Percentiles rank a stretch among this genome's conserved stretches.
These are phyloP conservation scores for Catagonus wagneri DNA, from an alignment of 2,113 vertebrate genomes.

Conservation along the genomic window DNA sequence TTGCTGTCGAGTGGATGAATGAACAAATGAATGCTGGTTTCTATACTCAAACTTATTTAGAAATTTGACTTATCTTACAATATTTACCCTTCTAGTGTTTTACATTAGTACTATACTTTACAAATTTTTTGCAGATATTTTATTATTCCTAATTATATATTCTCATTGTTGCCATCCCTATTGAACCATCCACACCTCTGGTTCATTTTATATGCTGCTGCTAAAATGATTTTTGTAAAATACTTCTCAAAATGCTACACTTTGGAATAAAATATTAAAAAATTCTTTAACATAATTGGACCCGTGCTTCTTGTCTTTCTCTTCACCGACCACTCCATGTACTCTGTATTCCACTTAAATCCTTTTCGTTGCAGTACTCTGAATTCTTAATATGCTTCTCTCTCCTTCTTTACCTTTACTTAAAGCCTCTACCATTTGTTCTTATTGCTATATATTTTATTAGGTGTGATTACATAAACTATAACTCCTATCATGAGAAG, in stretches of 20 bases:
- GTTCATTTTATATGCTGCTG: background rate
- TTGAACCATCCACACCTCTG: background rate
- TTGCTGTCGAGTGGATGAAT: background rate
- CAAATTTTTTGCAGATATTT: background rate
- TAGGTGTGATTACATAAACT: background rate
- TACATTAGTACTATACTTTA: background rate
- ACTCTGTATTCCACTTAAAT: background rate
- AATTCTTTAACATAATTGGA: background rate
- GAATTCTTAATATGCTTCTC: background rate
- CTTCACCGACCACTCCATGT: background rate
- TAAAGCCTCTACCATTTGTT: background rate
- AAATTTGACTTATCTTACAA: background rate
- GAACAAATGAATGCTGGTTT: background rate
- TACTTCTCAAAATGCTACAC: background rate
- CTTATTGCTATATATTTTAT: background rate
- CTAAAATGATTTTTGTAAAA: constrained; percentile 5
- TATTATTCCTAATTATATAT: background rate
- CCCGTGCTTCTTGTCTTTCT: background rate
- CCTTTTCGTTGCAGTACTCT: background rate
- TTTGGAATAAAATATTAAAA: background rate
- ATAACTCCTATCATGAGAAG: background rate
- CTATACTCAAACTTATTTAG: background rate
- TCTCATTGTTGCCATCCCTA: background rate
- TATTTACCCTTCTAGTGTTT: background rate
- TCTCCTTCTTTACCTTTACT: background rate